phyloP scores from a whole-genome alignment of 2,113 vertebrate species.

The Bettongia penicillata region DNA sequence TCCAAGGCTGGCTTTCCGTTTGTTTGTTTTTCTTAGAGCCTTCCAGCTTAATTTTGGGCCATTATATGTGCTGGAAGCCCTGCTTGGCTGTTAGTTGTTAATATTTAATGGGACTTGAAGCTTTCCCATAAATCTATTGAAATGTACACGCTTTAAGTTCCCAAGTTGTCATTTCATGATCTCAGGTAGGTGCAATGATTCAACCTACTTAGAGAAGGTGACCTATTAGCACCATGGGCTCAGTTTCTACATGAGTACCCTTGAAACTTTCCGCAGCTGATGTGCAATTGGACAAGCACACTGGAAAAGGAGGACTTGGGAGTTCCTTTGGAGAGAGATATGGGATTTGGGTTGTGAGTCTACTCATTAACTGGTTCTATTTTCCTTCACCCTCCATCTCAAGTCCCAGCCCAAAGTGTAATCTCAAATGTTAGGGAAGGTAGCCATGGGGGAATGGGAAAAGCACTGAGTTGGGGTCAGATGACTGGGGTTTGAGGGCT shows the following conservation, averaged over 20 bases:
- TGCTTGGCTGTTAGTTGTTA: constrained; percentile 55
- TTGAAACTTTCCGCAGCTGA: constrained; percentile 41
- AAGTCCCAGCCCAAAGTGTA: not conserved
- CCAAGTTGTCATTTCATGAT: constrained; percentile 68
- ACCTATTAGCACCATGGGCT: constrained; percentile 47
- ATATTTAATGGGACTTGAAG: constrained; percentile 72
- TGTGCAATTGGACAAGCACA: constrained; percentile 24
- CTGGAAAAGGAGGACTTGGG: not conserved
- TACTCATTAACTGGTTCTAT: not conserved
- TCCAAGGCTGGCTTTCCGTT: not conserved
- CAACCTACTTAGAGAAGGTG: constrained; percentile 58
- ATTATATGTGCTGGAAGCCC: constrained; percentile 64
- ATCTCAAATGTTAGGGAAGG: not conserved
- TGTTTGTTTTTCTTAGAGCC: constrained; percentile 25
- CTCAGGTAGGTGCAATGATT: constrained; percentile 54
- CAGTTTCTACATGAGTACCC: constrained; percentile 61
- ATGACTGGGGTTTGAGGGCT: not conserved
- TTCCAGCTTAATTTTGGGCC: constrained; percentile 59
- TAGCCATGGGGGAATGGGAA: not conserved
- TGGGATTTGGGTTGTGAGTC: not conserved
- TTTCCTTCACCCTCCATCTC: not conserved
- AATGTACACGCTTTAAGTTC: constrained; percentile 57
- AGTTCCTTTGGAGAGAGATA: constrained; percentile 7
- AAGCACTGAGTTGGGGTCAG: not conserved
- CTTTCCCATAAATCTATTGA: constrained; percentile 66